Base-by-base conservation (phyloP, 2,113 vertebrate species). In the Triplophysa tibetana region DNA sequence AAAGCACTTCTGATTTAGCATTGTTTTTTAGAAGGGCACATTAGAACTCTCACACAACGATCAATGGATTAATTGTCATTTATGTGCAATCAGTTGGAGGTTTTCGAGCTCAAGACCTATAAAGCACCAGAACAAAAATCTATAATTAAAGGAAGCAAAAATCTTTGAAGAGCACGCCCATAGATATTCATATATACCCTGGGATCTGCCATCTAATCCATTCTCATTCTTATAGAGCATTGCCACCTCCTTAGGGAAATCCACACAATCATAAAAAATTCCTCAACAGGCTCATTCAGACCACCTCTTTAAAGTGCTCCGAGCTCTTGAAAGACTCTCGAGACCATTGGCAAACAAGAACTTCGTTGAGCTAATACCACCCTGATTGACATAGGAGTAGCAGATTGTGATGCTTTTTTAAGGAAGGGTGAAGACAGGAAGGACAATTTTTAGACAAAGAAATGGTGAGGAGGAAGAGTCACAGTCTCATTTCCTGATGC, bases 261-360 rank as follows among this genome's bases (percentile, higher is more conserved):
- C 62, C 72, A 62, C 38, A 75, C 72, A 75, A 19, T 63, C 61
- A 38, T 38, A 16, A 17, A 29, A 54, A 33, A 61, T 33, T 65
- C 74, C 41, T 54, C 61, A 76, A 65, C 74, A 76, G 41, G 9
- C 61, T 76, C 43, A 52, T 65, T 76, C 74, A 63, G 60, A 76
- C 63, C 72, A 75, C 13, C 16, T 72, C 70, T 38, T 60, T 62
- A 45, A 24, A 65, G 43, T 52, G 60, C 61, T 76, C 45, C 21
- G 43, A 12, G 24, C 43, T 76, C 61, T 76, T 65, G 60, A 76
- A 77, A n/a, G 74, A 54, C 74, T 10, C 74, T 76, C 6, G 1
- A 76, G 74, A 76, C 45, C 26, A 33, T 76, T 60, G 58, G 45
- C 74, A 65, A 76, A 76, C 45, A 76, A 33, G 62, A 76, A 52